These are phyloP conservation scores for Nesoenas mayeri DNA, from an alignment of 2,113 vertebrate species.

Conservation along the genomic window DNA sequence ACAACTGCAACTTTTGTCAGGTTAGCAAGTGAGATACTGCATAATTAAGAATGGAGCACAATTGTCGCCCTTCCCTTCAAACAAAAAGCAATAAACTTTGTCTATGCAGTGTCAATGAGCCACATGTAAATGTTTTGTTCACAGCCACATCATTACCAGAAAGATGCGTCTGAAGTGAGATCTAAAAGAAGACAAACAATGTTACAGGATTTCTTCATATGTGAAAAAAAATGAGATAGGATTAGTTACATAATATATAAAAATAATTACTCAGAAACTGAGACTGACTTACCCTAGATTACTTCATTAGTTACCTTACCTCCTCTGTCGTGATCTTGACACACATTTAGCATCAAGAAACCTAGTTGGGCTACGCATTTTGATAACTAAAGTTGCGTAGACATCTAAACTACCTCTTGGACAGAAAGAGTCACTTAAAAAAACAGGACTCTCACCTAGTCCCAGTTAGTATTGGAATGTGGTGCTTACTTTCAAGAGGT, in stretches of 20 bases:
- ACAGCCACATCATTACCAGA: neutral
- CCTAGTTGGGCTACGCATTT: neutral
- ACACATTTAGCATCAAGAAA: neutral
- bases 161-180: neutral
- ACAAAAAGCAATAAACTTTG: neutral
- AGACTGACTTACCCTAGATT: neutral
- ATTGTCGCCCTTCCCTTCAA: neutral
- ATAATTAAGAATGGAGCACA: neutral
- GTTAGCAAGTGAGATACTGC: neutral
- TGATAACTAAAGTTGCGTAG: neutral
- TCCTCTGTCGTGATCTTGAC: neutral
- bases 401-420: neutral
- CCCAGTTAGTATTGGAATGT: neutral
- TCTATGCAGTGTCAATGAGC: neutral
- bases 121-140: neutral
- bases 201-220: neutral
- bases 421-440: neutral
- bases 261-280: neutral
- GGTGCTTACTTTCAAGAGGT: neutral
- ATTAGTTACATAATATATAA: neutral
- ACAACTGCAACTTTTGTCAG: neutral
- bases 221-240: neutral
- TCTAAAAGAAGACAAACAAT: neutral
- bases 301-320: neutral
- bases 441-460: neutral